Base-by-base conservation (phyloP, 2,113 vertebrate genomes). In the Strix aluco region DNA sequence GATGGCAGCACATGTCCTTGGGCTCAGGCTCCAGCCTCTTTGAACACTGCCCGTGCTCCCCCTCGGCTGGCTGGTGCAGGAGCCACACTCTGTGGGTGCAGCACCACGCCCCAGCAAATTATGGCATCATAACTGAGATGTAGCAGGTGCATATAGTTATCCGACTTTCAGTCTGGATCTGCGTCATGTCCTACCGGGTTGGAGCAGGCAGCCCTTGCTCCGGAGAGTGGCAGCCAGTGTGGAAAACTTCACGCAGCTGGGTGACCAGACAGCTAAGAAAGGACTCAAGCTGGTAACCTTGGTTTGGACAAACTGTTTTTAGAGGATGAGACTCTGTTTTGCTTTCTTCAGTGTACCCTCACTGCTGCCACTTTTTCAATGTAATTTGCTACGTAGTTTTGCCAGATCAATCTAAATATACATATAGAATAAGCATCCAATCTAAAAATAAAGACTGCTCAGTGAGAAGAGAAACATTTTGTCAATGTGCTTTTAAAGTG, bases 381-480 rank as follows among this genome's bases (percentile, higher is more conserved):
- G 26, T 27, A 71, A 73, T 93, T 96, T 96, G 25, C 58, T 78
- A 9, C 23, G 1, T 32, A 25, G 72, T 77, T 96, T 96, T 89
- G 23, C 78, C 66, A 69, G 40, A 69, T 89, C 75, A 86, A 30
- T 79, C 86, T 96, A 92, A 75, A 87, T 79, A 87, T 51, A 72
- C 16, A 5, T 67, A 30, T 58, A 66, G 51, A 95, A 80, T 90
- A 93, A 96, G 70, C 63, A 88, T 55, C 51, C 52, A 47, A 79
- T 69, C 79, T 86, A 96, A 87, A 95, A 96, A 94, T 86, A 91
- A 81, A 69, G 52, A 83, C 71, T 81, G 55, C 92, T 94, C 23
- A 62, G 69, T 63, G 17, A 67, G 67, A 92, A 78, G 54, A 77
- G 81, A 96, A 94, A 92, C 42, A 93, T 79, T 70, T 95, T 78